Evolutionary conservation across 1,140 invertebrate species (phyloP).

Genomic region (Hycleus phaleratus): DNA sequence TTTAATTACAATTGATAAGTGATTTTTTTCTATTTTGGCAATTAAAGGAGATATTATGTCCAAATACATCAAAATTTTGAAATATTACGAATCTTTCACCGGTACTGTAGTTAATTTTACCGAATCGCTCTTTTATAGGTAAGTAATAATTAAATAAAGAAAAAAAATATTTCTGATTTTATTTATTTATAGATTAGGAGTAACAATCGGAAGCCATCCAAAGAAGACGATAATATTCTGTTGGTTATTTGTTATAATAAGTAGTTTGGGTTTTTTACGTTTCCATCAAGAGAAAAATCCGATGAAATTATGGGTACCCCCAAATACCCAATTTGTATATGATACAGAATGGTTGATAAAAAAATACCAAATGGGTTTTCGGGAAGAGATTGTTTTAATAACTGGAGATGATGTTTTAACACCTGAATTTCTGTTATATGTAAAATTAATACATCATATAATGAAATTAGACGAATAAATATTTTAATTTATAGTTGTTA

Average conservation of each 20-base stretch:
- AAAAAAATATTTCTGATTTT: not conserved
- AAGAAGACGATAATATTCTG: conserved; percentile 47
- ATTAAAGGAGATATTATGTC: not conserved
- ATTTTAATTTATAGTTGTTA: conserved; percentile 19
- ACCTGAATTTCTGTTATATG: conserved; percentile 39
- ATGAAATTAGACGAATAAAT: not conserved
- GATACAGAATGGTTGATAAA: conserved; percentile 65
- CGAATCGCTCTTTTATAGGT: conserved; percentile 37
- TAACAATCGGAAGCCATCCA: conserved; percentile 45
- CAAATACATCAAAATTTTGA: conserved; percentile 9
- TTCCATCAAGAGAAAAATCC: conserved; percentile 60
- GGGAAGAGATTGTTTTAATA: conserved; percentile 54
- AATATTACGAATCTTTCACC: conserved; percentile 29
- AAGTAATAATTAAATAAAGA: conserved; percentile 18
- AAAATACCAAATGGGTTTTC: conserved; percentile 55
- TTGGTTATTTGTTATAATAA: conserved; percentile 45
- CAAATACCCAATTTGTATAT: conserved; percentile 56
- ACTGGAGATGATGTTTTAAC: conserved; percentile 59
- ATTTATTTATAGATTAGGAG: conserved; percentile 45
- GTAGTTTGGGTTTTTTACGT: conserved; percentile 47
- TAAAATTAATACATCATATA: not conserved
- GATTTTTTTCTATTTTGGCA: no score
- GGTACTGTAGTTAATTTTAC: conserved; percentile 28
- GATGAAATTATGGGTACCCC: conserved; percentile 63
- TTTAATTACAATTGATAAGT: no score